Conservation (phyloP, 2,888 invertebrate genomes). For the Polydesmus complanatus region DNA sequence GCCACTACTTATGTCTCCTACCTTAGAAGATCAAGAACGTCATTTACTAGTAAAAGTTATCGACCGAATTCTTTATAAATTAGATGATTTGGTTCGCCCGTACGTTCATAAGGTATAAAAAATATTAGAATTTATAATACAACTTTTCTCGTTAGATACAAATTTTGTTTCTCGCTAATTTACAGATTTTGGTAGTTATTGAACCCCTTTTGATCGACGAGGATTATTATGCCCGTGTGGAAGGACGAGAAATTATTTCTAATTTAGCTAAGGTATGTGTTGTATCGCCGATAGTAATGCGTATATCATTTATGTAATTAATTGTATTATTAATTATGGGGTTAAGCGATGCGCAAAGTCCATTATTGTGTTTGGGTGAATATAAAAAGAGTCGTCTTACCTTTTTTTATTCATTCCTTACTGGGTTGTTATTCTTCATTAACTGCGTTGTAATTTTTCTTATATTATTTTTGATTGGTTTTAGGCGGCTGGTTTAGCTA, state of each 20-base stretch:
- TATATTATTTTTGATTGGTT: slow-evolving; percentile 10
- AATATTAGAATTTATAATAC: not conserved
- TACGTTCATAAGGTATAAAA: slow-evolving; percentile 86
- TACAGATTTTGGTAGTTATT: slow-evolving; percentile 86
- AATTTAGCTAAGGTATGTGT: slow-evolving; percentile 88
- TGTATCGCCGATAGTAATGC: no score
- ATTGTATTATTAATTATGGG: not conserved
- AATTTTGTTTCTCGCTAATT: not conserved
- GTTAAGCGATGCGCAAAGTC: no score
- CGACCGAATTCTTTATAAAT: slow-evolving; percentile 92
- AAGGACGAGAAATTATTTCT: slow-evolving; percentile 97
- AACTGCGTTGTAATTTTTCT: not conserved
- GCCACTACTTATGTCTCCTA: slow-evolving; percentile 98
- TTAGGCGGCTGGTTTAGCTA: slow-evolving; percentile 87
- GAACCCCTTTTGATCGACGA: slow-evolving; percentile 97
- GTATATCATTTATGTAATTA: slow-evolving; percentile 12
- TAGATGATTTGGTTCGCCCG: slow-evolving; percentile 95
- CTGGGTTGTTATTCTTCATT: no score
- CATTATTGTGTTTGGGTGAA: no score
- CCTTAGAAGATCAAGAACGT: slow-evolving; percentile 96
- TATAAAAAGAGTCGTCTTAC: no score
- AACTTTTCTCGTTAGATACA: not conserved
- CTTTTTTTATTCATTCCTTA: no score
- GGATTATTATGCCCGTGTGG: slow-evolving; percentile 99
- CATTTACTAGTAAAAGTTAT: slow-evolving; percentile 98